Evolutionary conservation across 2,888 invertebrate genomes (phyloP).

Genomic region (Campopleginae sp.): DNA sequence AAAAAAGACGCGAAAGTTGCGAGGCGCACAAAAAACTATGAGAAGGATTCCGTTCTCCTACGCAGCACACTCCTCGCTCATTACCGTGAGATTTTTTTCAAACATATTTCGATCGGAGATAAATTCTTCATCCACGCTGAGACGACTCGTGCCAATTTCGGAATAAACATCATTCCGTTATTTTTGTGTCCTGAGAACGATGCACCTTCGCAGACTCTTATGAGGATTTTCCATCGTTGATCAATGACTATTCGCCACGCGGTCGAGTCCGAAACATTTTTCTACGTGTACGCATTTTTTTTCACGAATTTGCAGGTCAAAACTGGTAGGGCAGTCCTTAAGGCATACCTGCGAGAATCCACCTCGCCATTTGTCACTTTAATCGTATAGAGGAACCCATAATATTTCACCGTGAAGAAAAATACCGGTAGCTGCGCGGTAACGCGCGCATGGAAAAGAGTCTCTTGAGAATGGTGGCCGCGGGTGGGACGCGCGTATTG

Average conservation of each 20-base stretch:
- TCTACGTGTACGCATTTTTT: neutral
- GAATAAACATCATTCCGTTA: conserved; percentile 16
- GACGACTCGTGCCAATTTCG: conserved; percentile 33
- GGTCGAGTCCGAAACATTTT: too few relatives aligned
- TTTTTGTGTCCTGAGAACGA: neutral
- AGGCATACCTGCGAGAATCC: conserved; percentile 27
- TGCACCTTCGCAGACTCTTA: neutral
- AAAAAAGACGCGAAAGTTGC: conserved; percentile 59
- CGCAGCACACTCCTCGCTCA: conserved; percentile 16
- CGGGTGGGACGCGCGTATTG: conserved; percentile 44
- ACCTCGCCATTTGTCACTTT: conserved; percentile 59
- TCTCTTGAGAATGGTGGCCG: conserved; percentile 58
- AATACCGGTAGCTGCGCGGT: conserved; percentile 55
- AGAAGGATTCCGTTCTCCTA: conserved; percentile 33
- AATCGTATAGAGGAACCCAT: conserved; percentile 52
- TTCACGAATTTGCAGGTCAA: conserved; percentile 51
- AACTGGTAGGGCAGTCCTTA: conserved; percentile 30
- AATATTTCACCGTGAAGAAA: conserved; percentile 61
- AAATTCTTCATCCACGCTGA: too few relatives aligned
- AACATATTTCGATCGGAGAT: too few relatives aligned
- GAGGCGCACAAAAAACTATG: too few relatives aligned
- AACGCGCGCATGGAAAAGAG: conserved; percentile 39
- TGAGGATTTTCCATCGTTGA: neutral
- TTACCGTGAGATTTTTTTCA: conserved; percentile 67
- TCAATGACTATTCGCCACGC: neutral